These are phyloP conservation scores for Montipora efflorescens DNA, from an alignment of 64 coral and sea anemone genomes.

Conservation along the genomic window DNA sequence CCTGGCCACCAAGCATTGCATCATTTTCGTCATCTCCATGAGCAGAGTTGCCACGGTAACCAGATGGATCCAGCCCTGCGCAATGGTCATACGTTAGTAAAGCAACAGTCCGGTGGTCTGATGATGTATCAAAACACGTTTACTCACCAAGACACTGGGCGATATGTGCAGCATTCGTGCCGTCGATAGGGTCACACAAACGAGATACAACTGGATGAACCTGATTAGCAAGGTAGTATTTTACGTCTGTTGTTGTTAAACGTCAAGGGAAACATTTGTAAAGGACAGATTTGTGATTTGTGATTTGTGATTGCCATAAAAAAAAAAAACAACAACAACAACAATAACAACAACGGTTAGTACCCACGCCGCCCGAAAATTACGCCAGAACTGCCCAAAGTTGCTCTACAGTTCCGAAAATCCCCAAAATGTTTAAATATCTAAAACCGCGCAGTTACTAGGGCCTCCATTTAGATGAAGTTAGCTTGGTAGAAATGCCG, in stretches of 20 bases:
- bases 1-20: conserved; percentile 90
- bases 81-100: neutral
- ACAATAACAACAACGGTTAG: no score
- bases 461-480: no score
- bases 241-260: conserved; percentile 52
- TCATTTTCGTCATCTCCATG: conserved; percentile 87
- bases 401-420: no score
- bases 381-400: no score
- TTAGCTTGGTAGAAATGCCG: no score
- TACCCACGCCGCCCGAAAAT: no score
- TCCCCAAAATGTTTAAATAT: no score
- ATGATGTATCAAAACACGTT: neutral
- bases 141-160: conserved; percentile 93
- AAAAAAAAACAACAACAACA: neutral
- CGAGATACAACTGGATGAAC: conserved; percentile 97
- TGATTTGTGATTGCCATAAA: neutral
- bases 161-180: conserved; percentile 93
- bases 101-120: neutral
- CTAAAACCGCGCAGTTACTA: no score
- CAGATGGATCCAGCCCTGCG: conserved; percentile 90
- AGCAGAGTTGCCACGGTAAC: conserved; percentile 77
- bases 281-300: no score
- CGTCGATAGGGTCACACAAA: conserved; percentile 97
- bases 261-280: conserved; percentile 57
- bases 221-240: conserved; percentile 94